Evolutionary conservation across 2,888 invertebrate species (phyloP).

Genomic region (Molanna angustata): DNA sequence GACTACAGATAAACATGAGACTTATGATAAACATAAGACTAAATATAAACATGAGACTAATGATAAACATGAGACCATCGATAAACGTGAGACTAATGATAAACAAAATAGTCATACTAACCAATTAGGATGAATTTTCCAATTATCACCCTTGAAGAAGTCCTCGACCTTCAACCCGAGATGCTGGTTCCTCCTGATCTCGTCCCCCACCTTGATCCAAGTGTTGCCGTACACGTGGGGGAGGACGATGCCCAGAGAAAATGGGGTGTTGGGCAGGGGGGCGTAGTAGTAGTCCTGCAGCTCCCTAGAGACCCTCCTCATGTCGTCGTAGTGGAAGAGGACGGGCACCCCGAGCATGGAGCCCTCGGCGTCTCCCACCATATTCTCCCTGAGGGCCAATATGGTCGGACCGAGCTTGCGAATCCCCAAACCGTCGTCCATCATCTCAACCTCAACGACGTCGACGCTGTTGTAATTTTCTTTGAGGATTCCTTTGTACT

Average conservation of each 20-base stretch:
- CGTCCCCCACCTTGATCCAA: conserved; percentile 73
- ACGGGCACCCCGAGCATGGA: conserved; percentile 66
- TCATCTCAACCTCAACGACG: conserved; percentile 89
- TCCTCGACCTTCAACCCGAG: conserved; percentile 68
- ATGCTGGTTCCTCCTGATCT: conserved; percentile 65
- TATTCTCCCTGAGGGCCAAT: conserved; percentile 58
- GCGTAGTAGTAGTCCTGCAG: conserved; percentile 82
- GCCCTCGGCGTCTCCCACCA: conserved; percentile 70
- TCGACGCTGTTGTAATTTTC: conserved; percentile 97
- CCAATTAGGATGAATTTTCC: conserved; percentile 86
- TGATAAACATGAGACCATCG: too few relatives aligned
- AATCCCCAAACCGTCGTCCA: conserved; percentile 64
- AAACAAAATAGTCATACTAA: conserved; percentile 40
- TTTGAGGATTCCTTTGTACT: conserved; percentile 67
- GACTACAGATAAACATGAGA: too few relatives aligned
- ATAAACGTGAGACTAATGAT: too few relatives aligned
- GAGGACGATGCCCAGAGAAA: conserved; percentile 80
- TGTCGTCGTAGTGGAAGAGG: conserved; percentile 80
- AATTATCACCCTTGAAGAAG: conserved; percentile 70
- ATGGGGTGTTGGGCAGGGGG: conserved; percentile 79
- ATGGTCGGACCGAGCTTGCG: conserved; percentile 62
- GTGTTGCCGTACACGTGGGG: conserved; percentile 78
- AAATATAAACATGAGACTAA: not conserved
- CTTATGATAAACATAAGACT: not conserved
- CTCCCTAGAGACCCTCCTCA: conserved; percentile 79